phyloP scores from a whole-genome alignment of 2,888 invertebrate genomes.

The Ecliptopera silaceata region DNA sequence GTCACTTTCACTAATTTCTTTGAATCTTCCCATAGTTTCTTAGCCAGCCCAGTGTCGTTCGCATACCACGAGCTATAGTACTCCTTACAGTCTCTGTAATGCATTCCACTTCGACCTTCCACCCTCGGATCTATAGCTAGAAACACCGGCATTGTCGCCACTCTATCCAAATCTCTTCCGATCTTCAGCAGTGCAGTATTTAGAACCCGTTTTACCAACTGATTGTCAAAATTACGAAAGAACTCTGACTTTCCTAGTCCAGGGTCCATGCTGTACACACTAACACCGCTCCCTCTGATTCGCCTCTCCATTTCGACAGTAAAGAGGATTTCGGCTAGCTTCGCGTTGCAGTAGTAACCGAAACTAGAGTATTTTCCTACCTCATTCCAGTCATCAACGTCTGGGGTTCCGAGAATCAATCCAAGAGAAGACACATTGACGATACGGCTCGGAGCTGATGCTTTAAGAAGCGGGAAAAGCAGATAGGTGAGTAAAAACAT shows the following conservation, averaged over 20 bases:
- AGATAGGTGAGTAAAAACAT: slow-evolving; percentile 62
- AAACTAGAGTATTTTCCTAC: slow-evolving; percentile 84
- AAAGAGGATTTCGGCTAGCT: slow-evolving; percentile 58
- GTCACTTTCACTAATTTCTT: slow-evolving; percentile 56
- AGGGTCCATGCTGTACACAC: slow-evolving; percentile 92
- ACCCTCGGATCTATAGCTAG: slow-evolving; percentile 57
- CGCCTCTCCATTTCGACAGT: slow-evolving; percentile 79
- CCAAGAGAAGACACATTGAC: slow-evolving; percentile 76
- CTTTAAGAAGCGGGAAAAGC: slow-evolving; percentile 56
- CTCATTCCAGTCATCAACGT: slow-evolving; percentile 88
- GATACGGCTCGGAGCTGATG: slow-evolving; percentile 62
- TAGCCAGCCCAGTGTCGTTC: slow-evolving; percentile 51
- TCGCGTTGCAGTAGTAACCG: slow-evolving; percentile 79
- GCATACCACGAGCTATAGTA: slow-evolving; percentile 71
- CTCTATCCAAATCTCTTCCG: slow-evolving; percentile 52
- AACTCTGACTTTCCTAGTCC: slow-evolving; percentile 91
- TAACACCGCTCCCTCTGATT: slow-evolving; percentile 80
- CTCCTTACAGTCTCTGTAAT: slow-evolving; percentile 62
- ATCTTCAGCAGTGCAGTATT: slow-evolving; percentile 47
- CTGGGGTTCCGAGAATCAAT: slow-evolving; percentile 86
- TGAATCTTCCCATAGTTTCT: slow-evolving; percentile 55
- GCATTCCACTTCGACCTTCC: slow-evolving; percentile 55
- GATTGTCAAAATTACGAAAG: slow-evolving; percentile 81
- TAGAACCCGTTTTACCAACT: slow-evolving; percentile 41
- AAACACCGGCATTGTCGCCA: slow-evolving; percentile 62